Conservation (phyloP, 1,140 invertebrate species). For the Psilanteris sp. region DNA sequence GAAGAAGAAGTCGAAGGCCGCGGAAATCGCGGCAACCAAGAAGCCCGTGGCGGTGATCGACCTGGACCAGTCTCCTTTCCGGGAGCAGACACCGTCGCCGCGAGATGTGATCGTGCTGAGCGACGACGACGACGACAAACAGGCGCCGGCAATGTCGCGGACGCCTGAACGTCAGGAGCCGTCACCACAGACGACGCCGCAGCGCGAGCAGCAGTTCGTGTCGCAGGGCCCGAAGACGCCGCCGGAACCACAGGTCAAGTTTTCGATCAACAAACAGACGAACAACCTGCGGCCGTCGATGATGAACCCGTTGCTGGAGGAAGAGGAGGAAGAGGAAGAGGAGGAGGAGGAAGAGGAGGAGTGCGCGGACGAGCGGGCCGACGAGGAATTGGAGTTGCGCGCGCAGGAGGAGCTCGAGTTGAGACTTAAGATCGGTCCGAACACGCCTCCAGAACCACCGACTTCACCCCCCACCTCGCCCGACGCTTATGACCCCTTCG, state of each 20-base stretch:
- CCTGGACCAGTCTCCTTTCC: conserved; percentile 90
- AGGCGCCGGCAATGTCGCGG: conserved; percentile 63
- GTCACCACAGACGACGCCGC: conserved; percentile 65
- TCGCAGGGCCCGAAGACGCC: conserved; percentile 86
- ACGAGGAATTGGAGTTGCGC: conserved; percentile 77
- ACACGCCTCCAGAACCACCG: conserved; percentile 84
- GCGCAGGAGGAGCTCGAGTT: conserved; percentile 78
- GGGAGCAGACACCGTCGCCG: conserved; percentile 88
- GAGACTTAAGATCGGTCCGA: conserved; percentile 81
- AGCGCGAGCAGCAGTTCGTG: conserved; percentile 75
- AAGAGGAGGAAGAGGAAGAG: conserved; percentile 64
- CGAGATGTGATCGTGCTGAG: conserved; percentile 89
- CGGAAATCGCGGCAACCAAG: conserved; percentile 77
- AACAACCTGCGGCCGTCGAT: conserved; percentile 81
- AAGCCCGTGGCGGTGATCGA: conserved; percentile 92
- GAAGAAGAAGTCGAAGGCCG: conserved; percentile 80
- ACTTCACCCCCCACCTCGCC: conserved; percentile 83
- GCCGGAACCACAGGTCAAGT: conserved; percentile 85
- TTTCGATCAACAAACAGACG: conserved; percentile 83
- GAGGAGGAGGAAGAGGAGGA: conserved; percentile 70
- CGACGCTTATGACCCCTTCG: conserved; percentile 92
- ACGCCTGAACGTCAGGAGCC: conserved; percentile 71
- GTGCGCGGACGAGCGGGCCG: conserved; percentile 73
- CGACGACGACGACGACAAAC: conserved; percentile 86
- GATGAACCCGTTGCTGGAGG: conserved; percentile 82